Conservation (phyloP, 1,140 invertebrate species). For the Polypedilum pembai region DNA sequence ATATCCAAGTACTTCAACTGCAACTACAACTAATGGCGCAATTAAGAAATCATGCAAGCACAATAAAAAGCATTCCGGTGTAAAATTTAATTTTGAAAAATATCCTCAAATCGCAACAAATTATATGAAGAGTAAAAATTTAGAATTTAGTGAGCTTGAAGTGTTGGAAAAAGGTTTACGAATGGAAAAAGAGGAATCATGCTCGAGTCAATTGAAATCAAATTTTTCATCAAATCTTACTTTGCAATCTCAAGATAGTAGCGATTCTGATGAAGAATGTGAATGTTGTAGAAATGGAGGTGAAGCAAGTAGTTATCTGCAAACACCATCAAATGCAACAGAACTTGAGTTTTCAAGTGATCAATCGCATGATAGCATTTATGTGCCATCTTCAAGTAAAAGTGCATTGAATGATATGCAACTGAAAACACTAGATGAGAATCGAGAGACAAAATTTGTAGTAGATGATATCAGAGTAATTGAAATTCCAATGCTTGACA, state of each 20-base stretch:
- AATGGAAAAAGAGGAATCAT: slow-evolving; percentile 33
- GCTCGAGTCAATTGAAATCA: slow-evolving; percentile 27
- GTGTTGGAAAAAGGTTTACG: slow-evolving; percentile 49
- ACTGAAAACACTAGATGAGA: slow-evolving; percentile 25
- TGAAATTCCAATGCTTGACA: slow-evolving; percentile 32
- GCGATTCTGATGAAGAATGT: slow-evolving; percentile 45
- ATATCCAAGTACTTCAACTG: slow-evolving; percentile 49
- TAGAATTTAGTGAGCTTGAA: slow-evolving; percentile 55
- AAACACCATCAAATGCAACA: slow-evolving; percentile 59
- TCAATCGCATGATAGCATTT: slow-evolving; percentile 38
- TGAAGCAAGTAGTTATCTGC: slow-evolving; percentile 45
- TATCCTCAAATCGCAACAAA: slow-evolving; percentile 60
- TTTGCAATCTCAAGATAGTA: slow-evolving; percentile 36
- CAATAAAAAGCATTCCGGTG: slow-evolving; percentile 54
- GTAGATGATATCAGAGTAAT: slow-evolving; percentile 21
- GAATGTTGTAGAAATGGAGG: slow-evolving; percentile 47
- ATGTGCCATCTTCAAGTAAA: slow-evolving; percentile 39
- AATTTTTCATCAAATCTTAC: slow-evolving; percentile 26
- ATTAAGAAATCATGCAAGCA: slow-evolving; percentile 30
- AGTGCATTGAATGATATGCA: slow-evolving; percentile 5
- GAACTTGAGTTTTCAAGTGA: slow-evolving; percentile 57
- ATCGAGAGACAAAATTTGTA: not conserved
- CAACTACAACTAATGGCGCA: slow-evolving; percentile 30
- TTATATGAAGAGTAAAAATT: slow-evolving; percentile 63
- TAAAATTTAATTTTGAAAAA: slow-evolving; percentile 62